Percentiles rank a stretch among this genome's conserved stretches.
These are phyloP conservation scores for Epinephelus lanceolatus DNA, from an alignment of 2,113 vertebrate species.

Conservation along the genomic window DNA sequence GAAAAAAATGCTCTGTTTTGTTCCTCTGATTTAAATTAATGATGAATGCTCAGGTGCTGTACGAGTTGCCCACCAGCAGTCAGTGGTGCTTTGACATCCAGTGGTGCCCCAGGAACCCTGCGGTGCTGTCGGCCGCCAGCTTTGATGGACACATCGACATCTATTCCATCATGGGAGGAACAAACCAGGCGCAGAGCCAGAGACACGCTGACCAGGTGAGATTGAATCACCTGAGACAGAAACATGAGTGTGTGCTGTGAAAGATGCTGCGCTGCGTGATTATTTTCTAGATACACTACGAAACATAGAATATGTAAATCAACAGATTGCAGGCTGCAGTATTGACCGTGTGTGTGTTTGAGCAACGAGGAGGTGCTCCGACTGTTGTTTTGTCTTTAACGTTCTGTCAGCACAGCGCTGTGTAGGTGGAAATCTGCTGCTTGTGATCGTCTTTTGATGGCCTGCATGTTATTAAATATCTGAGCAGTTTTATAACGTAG, in stretches of 20 bases:
- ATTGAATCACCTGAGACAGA: background rate
- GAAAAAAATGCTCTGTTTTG: background rate
- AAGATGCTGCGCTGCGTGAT: no score
- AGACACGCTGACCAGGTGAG: slow-evolving; percentile 87
- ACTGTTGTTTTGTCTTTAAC: no score
- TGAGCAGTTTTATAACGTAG: no score
- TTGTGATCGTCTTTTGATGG: no score
- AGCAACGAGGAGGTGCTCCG: no score
- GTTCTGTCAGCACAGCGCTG: no score
- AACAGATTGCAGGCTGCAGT: no score
- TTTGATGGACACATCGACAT: slow-evolving; percentile 93
- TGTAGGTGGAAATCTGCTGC: no score
- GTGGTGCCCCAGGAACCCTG: slow-evolving; percentile 97
- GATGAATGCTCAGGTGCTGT: slow-evolving; percentile 87
- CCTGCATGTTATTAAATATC: no score
- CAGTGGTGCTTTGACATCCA: slow-evolving; percentile 99
- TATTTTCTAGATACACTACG: no score
- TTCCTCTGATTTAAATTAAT: background rate
- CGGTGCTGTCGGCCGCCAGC: slow-evolving; percentile 92
- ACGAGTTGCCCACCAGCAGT: slow-evolving; percentile 92
- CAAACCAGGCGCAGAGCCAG: slow-evolving; percentile 86
- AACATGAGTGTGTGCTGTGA: background rate
- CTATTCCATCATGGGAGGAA: slow-evolving; percentile 97
- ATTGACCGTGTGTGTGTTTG: no score
- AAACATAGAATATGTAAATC: no score